A percentile compares a stretch with the other conserved stretches of the same genome.
Evolutionary conservation across 2,888 invertebrate genomes (phyloP).

Genomic region (Zonitis immaculata): DNA sequence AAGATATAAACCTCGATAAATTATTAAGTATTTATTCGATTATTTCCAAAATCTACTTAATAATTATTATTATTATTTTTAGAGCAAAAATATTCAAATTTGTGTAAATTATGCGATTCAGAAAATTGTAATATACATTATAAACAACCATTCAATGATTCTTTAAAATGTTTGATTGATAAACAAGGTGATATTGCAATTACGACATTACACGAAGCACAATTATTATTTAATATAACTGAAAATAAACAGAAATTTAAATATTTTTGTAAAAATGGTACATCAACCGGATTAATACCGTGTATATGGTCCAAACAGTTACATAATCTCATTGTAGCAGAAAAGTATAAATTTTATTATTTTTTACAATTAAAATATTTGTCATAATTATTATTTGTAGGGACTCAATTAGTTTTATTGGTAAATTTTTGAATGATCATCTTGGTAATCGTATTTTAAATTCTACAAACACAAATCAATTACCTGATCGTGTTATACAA

Average conservation of each 20-base stretch:
- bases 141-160: constrained; percentile 27
- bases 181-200: constrained; percentile 55
- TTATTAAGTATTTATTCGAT: constrained; percentile 62
- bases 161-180: constrained; percentile 45
- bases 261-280: constrained; percentile 42
- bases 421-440: neutral
- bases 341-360: constrained; percentile 46
- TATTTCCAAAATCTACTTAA: too few relatives aligned
- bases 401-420: neutral
- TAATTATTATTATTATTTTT: too few relatives aligned
- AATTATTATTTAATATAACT: constrained; percentile 29
- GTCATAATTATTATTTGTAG: constrained; percentile 2
- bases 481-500: neutral
- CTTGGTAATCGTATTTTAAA: neutral
- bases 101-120: constrained; percentile 38
- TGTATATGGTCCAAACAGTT: constrained; percentile 62
- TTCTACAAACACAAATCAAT: neutral
- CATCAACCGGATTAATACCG: constrained; percentile 40
- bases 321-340: constrained; percentile 55
- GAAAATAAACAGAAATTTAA: constrained; percentile 28
- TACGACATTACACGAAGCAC: constrained; percentile 47
- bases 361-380: too few relatives aligned
- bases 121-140: constrained; percentile 26
- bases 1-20: constrained; percentile 52
- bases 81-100: constrained; percentile 26